These are phyloP conservation scores for Acanthosepion lycidas DNA, from an alignment of 2,888 invertebrate genomes.

Conservation along the genomic window DNA sequence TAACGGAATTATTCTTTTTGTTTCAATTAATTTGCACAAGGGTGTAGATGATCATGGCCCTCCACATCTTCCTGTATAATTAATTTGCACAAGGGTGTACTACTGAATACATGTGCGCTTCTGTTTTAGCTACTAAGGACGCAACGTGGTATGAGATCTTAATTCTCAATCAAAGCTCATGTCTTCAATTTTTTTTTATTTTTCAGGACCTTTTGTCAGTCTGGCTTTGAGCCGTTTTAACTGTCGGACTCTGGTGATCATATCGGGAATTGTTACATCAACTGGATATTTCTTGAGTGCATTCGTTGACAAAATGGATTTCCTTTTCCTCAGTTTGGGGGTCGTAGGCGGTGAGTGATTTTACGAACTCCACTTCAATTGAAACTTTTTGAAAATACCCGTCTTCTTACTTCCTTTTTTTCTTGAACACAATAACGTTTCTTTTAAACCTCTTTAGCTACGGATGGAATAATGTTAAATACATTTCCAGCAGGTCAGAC, in stretches of 20 bases:
- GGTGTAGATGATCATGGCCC: too few species aligned
- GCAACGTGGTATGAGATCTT: too few species aligned
- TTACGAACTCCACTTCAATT: not conserved
- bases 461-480: not conserved
- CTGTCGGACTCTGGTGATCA: constrained; percentile 57
- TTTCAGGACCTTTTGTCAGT: constrained; percentile 61
- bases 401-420: not conserved
- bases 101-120: too few species aligned
- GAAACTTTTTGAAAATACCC: not conserved
- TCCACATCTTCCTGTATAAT: too few species aligned
- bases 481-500: not conserved
- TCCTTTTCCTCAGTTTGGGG: constrained; percentile 58
- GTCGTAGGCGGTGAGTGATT: constrained; percentile 56
- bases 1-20: too few species aligned
- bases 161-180: too few species aligned
- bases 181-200: not conserved
- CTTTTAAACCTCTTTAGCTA: too few species aligned
- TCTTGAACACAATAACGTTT: too few species aligned
- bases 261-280: constrained; percentile 57
- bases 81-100: too few species aligned
- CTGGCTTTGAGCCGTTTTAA: constrained; percentile 56
- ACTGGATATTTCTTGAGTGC: constrained; percentile 56
- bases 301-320: constrained; percentile 56
- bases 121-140: too few species aligned
- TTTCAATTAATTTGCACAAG: too few species aligned